A percentile compares a stretch with the other conserved stretches of the same genome.
These are phyloP conservation scores for Enteromius argenteus DNA, from an alignment of 2,797 vertebrate species.

Conservation along the genomic window DNA sequence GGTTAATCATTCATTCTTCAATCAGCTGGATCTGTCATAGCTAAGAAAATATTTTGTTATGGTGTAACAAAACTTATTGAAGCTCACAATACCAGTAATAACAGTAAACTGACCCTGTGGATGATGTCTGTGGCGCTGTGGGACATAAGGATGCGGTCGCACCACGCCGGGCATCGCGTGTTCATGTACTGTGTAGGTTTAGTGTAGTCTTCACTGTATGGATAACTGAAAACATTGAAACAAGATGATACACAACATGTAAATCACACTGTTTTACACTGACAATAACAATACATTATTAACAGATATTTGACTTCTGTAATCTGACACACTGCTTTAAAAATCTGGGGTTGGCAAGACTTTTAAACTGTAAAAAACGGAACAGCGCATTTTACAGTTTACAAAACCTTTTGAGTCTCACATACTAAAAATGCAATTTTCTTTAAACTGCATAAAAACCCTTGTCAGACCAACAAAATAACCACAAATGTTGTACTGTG, in stretches of 20 bases:
- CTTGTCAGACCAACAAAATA: no score
- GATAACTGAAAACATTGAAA: slow-evolving; percentile 75
- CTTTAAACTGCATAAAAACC: no score
- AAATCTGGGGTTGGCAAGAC: background rate
- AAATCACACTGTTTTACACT: background rate
- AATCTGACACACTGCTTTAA: background rate
- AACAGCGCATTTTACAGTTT: no score
- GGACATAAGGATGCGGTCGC: slow-evolving; percentile 86
- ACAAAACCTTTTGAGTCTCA: no score
- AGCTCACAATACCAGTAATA: background rate
- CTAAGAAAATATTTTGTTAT: background rate
- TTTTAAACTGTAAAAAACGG: no score
- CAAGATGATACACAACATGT: background rate
- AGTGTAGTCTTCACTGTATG: slow-evolving; percentile 84
- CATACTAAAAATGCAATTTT: no score
- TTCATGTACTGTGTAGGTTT: slow-evolving; percentile 85
- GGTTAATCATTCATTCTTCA: background rate
- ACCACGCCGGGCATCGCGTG: slow-evolving; percentile 87
- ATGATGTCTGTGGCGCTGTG: slow-evolving; percentile 73
- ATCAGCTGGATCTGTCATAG: background rate
- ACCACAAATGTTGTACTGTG: no score
- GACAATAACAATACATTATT: background rate
- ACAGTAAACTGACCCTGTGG: slow-evolving; percentile 68
- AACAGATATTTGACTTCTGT: background rate
- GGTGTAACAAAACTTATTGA: background rate